Percentiles rank a stretch among this genome's conserved stretches.
phyloP scores from a whole-genome alignment of 1,140 invertebrate genomes.

The Hypsibius dujardini region DNA sequence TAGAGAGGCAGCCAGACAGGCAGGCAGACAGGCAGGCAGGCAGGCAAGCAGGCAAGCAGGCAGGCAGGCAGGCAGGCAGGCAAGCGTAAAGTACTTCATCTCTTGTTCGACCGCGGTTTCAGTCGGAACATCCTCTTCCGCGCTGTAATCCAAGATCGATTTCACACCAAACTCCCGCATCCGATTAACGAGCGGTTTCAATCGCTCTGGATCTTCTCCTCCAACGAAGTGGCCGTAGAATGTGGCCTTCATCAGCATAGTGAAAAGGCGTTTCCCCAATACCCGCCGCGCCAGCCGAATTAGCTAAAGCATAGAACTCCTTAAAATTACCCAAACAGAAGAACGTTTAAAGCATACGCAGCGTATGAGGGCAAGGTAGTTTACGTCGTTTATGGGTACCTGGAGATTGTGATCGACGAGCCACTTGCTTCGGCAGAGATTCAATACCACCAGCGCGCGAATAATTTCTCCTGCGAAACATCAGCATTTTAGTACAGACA shows the following conservation, averaged over 20 bases:
- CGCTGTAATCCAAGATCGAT: conserved; percentile 93
- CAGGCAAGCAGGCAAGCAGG: too few relatives aligned
- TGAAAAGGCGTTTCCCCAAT: conserved; percentile 70
- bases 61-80: too few relatives aligned
- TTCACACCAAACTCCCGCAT: conserved; percentile 87
- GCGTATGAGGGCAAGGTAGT: too few relatives aligned
- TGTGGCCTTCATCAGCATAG: conserved; percentile 68
- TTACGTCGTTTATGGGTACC: too few relatives aligned
- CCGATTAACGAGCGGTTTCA: conserved; percentile 51
- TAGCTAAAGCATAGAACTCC: conserved; percentile 46
- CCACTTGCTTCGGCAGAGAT: conserved; percentile 68
- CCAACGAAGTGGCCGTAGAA: conserved; percentile 97
- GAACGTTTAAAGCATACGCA: too few relatives aligned
- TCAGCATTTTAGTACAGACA: too few relatives aligned
- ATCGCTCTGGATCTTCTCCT: conserved; percentile 70
- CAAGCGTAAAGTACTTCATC: too few relatives aligned
- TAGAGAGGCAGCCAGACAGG: too few relatives aligned
- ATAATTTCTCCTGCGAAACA: conserved; percentile 77
- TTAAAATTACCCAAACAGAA: conserved; percentile 35
- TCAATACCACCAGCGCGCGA: conserved; percentile 76
- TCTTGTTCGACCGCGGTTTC: conserved; percentile 34
- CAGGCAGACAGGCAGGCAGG: too few relatives aligned
- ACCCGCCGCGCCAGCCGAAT: conserved; percentile 61
- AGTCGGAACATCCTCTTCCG: conserved; percentile 68
- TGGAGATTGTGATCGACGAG: conserved; percentile 84